A percentile compares a stretch with the other conserved stretches of the same genome.
These are phyloP conservation scores for Asbolus verrucosus DNA, from an alignment of 1,140 invertebrate species.

Conservation along the genomic window DNA sequence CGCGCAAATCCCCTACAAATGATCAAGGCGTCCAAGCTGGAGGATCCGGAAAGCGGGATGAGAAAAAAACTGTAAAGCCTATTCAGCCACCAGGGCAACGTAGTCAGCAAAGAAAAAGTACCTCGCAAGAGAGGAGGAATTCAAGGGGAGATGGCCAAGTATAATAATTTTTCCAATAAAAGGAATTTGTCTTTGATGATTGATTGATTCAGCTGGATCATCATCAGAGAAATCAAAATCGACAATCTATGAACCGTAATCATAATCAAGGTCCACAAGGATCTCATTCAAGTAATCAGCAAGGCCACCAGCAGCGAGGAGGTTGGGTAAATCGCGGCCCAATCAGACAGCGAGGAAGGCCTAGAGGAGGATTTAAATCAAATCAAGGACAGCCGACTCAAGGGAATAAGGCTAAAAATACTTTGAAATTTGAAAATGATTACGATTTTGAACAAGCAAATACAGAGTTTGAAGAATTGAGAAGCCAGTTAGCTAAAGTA, in stretches of 20 bases:
- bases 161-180: no score
- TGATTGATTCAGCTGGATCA: slow-evolving; percentile 54
- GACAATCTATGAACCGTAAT: slow-evolving; percentile 37
- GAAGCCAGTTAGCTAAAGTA: slow-evolving; percentile 84
- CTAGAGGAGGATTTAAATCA: slow-evolving; percentile 40
- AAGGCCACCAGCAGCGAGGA: slow-evolving; percentile 63
- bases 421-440: slow-evolving; percentile 92
- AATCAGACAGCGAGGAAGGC: slow-evolving; percentile 42
- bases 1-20: slow-evolving; percentile 83
- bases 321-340: slow-evolving; percentile 49
- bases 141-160: slow-evolving; percentile 56
- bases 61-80: slow-evolving; percentile 60
- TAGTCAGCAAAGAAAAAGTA: slow-evolving; percentile 50
- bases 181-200: slow-evolving; percentile 26
- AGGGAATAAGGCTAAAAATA: slow-evolving; percentile 60
- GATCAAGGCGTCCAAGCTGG: slow-evolving; percentile 82
- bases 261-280: slow-evolving; percentile 56
- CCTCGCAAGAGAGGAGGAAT: slow-evolving; percentile 58
- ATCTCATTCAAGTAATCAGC: slow-evolving; percentile 42
- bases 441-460: slow-evolving; percentile 99
- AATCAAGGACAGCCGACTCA: slow-evolving; percentile 61
- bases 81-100: slow-evolving; percentile 62
- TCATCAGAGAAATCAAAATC: slow-evolving; percentile 55
- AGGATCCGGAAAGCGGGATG: slow-evolving; percentile 54
- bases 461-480: slow-evolving; percentile 94